Conservation (phyloP, 1,140 invertebrate genomes). For the Zelostemma sp. region DNA sequence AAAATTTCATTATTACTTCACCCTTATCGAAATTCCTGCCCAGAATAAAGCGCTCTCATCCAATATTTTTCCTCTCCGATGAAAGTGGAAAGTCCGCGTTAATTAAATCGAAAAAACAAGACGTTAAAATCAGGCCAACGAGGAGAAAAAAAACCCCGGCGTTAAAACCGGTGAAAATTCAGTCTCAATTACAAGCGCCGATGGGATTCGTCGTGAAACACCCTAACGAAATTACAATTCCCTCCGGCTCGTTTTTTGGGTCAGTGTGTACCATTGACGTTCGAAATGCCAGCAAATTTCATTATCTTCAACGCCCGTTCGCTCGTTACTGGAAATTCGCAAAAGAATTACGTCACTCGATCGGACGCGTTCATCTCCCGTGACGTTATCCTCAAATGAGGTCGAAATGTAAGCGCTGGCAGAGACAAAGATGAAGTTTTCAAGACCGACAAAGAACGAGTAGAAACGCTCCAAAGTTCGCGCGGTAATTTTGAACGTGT, state of each 20-base stretch:
- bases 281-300: background rate
- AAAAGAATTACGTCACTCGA: background rate
- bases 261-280: background rate
- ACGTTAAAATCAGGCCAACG: background rate
- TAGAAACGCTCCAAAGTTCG: slow-evolving; percentile 24
- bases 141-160: background rate
- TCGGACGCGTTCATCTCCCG: background rate
- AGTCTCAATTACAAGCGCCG: background rate
- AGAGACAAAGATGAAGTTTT: background rate
- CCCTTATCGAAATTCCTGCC: background rate
- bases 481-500: slow-evolving; percentile 30
- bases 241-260: background rate
- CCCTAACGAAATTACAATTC: background rate
- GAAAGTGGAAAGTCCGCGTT: background rate
- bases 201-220: background rate
- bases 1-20: background rate
- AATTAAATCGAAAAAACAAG: background rate
- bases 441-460: slow-evolving; percentile 12
- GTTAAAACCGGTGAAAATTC: slow-evolving; percentile 3
- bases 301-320: background rate
- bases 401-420: background rate
- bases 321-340: background rate
- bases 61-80: too few species aligned
- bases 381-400: background rate
- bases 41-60: too few species aligned